phyloP scores from a whole-genome alignment of 2,797 vertebrate species.

The Xerus rutilus region DNA sequence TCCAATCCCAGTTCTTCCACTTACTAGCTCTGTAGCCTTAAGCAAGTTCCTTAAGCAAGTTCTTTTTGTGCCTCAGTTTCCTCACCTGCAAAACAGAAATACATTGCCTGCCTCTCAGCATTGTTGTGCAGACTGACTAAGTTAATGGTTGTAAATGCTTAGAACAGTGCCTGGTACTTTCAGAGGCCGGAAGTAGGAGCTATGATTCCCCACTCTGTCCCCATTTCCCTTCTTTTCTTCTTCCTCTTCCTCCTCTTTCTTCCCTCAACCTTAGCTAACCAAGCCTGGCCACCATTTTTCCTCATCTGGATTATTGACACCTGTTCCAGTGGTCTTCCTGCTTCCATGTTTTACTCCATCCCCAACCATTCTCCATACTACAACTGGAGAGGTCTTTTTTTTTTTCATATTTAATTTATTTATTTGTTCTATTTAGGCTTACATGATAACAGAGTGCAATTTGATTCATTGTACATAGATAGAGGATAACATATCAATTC shows the following conservation, averaged over 20 bases:
- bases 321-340: not conserved
- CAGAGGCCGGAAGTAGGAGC: not conserved
- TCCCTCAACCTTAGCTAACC: not conserved
- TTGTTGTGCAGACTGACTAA: not conserved
- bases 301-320: not conserved
- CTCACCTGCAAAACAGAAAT: not conserved
- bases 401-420: too few species aligned
- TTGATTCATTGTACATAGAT: too few species aligned
- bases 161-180: not conserved
- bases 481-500: too few species aligned
- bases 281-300: not conserved
- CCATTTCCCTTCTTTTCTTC: not conserved
- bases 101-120: not conserved
- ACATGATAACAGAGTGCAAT: too few species aligned
- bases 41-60: not conserved
- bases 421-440: too few species aligned
- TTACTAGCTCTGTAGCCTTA: not conserved
- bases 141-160: not conserved
- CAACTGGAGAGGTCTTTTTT: not conserved
- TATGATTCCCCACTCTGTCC: not conserved
- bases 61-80: not conserved
- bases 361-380: not conserved
- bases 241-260: not conserved
- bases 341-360: not conserved
- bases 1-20: not conserved